Percentiles rank a stretch among this genome's conserved stretches.
Evolutionary conservation across 2,797 vertebrate species (phyloP).

Genomic region (Paedocypris micromegethes): DNA sequence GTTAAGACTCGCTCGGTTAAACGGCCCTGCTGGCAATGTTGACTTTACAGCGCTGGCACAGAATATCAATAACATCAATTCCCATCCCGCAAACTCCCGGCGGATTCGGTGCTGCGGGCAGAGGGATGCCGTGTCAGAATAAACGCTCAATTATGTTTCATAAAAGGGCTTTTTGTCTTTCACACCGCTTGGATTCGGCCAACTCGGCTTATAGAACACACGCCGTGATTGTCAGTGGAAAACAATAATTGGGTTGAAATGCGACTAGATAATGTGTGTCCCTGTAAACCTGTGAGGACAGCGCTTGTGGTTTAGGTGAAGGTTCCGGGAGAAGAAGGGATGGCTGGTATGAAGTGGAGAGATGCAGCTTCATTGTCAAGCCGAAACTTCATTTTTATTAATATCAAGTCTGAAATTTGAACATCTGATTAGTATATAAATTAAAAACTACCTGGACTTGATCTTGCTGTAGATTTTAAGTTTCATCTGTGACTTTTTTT

Average conservation of each 20-base stretch:
- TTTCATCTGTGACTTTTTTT: too few species aligned
- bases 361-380: too few species aligned
- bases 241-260: conserved; percentile 66
- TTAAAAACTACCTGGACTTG: too few species aligned
- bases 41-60: conserved; percentile 26
- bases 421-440: too few species aligned
- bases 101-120: conserved; percentile 26
- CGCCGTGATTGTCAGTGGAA: conserved; percentile 49
- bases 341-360: too few species aligned
- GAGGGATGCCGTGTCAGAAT: conserved; percentile 21
- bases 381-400: too few species aligned
- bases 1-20: conserved; percentile 15
- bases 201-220: conserved; percentile 41
- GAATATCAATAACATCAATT: conserved; percentile 37
- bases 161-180: conserved; percentile 19
- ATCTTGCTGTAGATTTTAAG: too few species aligned
- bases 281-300: conserved; percentile 44
- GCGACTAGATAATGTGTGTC: conserved; percentile 42
- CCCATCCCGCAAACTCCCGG: conserved; percentile 30
- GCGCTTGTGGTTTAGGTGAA: conserved; percentile 46
- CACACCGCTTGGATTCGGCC: conserved; percentile 22
- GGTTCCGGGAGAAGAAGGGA: conserved; percentile 33
- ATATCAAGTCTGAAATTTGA: too few species aligned
- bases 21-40: conserved; percentile 38
- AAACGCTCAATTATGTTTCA: conserved; percentile 24